Conservation (phyloP, 2,113 vertebrate species). For the Notarius quadriscutis region DNA sequence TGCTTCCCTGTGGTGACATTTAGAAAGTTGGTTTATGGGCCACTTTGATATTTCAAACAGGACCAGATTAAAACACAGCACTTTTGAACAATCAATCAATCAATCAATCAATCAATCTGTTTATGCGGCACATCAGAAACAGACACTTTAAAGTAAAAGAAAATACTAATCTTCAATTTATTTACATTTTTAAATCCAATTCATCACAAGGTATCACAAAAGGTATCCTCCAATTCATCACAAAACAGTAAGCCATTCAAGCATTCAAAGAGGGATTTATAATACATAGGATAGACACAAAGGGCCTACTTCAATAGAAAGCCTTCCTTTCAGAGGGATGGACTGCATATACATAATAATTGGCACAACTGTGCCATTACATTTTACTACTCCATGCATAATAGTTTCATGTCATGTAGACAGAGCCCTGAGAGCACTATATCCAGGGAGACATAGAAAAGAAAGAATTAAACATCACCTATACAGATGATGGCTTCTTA, state of each 20-base stretch:
- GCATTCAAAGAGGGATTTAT: slow-evolving; percentile 25
- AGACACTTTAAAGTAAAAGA: slow-evolving; percentile 61
- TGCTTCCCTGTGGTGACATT: slow-evolving; percentile 68
- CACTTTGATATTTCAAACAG: slow-evolving; percentile 74
- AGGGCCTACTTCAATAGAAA: slow-evolving; percentile 15
- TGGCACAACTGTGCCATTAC: slow-evolving; percentile 49
- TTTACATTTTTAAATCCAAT: slow-evolving; percentile 53
- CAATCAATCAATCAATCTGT: slow-evolving; percentile 47
- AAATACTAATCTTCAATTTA: slow-evolving; percentile 61
- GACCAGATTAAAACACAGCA: slow-evolving; percentile 65
- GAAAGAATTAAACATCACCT: slow-evolving; percentile 63
- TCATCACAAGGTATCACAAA: slow-evolving; percentile 30
- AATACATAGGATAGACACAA: slow-evolving; percentile 25
- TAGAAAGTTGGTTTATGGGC: slow-evolving; percentile 66
- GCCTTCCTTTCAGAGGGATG: slow-evolving; percentile 20
- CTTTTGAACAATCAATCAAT: slow-evolving; percentile 63
- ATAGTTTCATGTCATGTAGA: slow-evolving; percentile 65
- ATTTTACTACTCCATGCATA: slow-evolving; percentile 66
- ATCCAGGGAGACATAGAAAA: slow-evolving; percentile 52
- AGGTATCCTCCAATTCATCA: slow-evolving; percentile 40
- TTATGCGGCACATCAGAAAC: slow-evolving; percentile 68
- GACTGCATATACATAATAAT: slow-evolving; percentile 43
- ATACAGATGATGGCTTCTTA: slow-evolving; percentile 59
- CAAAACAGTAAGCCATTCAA: slow-evolving; percentile 37
- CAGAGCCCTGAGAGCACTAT: slow-evolving; percentile 21